Percentiles rank a stretch among this genome's conserved stretches.
Conservation (phyloP, 2,797 vertebrate genomes). For the Numenius phaeopus region DNA sequence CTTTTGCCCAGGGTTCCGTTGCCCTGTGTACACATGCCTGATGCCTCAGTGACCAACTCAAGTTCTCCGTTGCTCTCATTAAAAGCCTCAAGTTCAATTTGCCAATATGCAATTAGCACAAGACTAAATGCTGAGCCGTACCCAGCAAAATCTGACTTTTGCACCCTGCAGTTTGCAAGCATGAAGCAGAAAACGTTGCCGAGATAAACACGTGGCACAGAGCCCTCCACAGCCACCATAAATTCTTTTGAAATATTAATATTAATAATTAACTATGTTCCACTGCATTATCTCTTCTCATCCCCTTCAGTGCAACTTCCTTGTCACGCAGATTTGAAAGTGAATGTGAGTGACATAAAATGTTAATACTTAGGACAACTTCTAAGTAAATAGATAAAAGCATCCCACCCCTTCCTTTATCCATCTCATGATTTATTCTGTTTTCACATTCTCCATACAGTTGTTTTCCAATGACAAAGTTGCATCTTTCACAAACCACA, state of each 20-base stretch:
- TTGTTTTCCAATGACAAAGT: background rate
- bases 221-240: background rate
- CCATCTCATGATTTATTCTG: slow-evolving; percentile 29
- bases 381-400: background rate
- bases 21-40: rapidly evolving
- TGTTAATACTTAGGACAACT: slow-evolving; percentile 26
- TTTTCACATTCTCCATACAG: background rate
- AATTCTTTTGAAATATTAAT: background rate
- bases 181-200: rapidly evolving
- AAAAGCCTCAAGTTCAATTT: background rate
- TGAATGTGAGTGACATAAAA: slow-evolving; percentile 18
- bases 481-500: background rate
- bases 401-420: slow-evolving; percentile 11
- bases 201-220: background rate
- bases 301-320: background rate
- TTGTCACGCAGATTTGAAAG: background rate
- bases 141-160: background rate
- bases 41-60: background rate
- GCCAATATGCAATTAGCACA: rapidly evolving
- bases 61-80: rapidly evolving
- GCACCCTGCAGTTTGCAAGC: background rate
- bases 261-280: slow-evolving; percentile 57
- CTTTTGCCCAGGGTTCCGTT: background rate
- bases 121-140: rapidly evolving
- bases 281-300: background rate